Conservation (phyloP, 2,113 vertebrate genomes). For the Brachypteracias leptosomus region DNA sequence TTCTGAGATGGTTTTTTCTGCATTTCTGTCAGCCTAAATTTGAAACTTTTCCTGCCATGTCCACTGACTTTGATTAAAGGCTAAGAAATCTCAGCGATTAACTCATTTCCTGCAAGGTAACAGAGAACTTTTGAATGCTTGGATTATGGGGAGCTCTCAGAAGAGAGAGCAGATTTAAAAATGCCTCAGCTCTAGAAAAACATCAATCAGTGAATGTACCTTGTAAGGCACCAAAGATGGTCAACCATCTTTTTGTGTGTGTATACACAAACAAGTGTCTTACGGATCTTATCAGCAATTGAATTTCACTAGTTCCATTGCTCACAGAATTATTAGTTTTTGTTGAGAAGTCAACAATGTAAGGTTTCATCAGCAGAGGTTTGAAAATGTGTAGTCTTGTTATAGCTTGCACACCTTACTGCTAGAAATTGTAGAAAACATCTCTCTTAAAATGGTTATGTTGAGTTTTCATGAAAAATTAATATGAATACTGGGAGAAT, state of each 20-base stretch:
- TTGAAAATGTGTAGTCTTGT: background rate
- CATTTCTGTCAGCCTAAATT: background rate
- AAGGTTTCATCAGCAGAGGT: background rate
- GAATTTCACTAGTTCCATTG: background rate
- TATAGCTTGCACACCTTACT: background rate
- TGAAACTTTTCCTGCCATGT: background rate
- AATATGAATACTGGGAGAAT: background rate
- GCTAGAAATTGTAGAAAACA: background rate
- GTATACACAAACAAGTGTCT: background rate
- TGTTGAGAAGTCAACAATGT: background rate
- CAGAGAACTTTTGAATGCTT: background rate
- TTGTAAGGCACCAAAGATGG: background rate
- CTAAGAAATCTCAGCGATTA: background rate
- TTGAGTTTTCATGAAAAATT: slow-evolving; percentile 16
- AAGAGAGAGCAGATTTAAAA: background rate
- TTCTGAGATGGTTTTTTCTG: background rate
- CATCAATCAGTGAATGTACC: background rate
- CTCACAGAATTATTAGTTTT: background rate
- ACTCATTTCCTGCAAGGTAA: background rate
- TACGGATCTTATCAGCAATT: background rate
- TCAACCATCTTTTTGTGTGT: too few relatives aligned
- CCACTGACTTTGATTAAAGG: background rate
- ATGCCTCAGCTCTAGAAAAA: background rate
- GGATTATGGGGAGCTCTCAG: background rate
- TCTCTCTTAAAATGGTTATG: background rate